Evolutionary conservation across 2,113 vertebrate species (phyloP).

Genomic region (Trichechus manatus): DNA sequence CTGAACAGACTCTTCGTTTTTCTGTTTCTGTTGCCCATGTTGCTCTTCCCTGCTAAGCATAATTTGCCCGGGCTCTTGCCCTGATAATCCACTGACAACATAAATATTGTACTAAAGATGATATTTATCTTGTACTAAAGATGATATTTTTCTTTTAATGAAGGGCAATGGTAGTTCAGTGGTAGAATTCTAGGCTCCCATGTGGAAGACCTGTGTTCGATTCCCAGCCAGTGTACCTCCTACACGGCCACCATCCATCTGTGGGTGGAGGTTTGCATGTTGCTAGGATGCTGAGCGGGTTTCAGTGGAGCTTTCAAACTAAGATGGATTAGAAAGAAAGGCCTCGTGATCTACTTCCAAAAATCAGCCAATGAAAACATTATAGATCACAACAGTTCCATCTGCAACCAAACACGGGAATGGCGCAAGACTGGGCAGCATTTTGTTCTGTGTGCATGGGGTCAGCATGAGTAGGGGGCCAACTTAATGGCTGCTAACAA

Average conservation of each 20-base stretch:
- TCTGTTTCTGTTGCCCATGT: background rate
- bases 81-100: background rate
- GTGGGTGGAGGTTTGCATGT: background rate
- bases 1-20: background rate
- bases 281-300: background rate
- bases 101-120: background rate
- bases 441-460: background rate
- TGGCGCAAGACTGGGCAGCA: background rate
- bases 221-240: background rate
- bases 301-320: background rate
- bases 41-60: background rate
- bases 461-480: background rate
- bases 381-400: background rate
- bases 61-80: background rate
- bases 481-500: background rate
- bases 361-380: background rate
- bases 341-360: background rate
- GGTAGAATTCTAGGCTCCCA: background rate
- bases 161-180: background rate
- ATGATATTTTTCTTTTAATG: background rate
- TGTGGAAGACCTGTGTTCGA: background rate
- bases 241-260: background rate
- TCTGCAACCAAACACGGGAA: background rate
- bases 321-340: background rate
- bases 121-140: background rate